Evolutionary conservation across 2,113 vertebrate species (phyloP).

Genomic region (Neofelis nebulosa): DNA sequence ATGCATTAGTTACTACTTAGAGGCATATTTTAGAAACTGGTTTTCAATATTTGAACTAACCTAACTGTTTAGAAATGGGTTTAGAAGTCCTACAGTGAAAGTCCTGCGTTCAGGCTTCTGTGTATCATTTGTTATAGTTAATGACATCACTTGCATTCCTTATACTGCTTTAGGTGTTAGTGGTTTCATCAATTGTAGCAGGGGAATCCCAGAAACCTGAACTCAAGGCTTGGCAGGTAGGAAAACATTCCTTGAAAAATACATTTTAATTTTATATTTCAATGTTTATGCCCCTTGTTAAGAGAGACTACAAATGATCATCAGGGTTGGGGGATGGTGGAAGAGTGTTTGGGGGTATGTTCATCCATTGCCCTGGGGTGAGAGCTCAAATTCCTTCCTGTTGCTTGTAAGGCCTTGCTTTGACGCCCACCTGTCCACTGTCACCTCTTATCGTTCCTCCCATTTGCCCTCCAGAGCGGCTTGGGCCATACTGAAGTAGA

Average conservation of each 20-base stretch:
- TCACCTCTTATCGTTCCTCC: conserved; percentile 3
- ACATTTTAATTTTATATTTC: conserved; percentile 68
- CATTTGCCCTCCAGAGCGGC: neutral
- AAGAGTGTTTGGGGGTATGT: conserved; percentile 50
- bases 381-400: conserved; percentile 35
- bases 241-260: conserved; percentile 78
- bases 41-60: conserved; percentile 48
- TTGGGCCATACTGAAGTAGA: conserved; percentile 10
- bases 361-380: neutral
- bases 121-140: conserved; percentile 76
- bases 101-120: conserved; percentile 72
- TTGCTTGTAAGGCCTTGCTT: conserved; percentile 26
- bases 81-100: conserved; percentile 74
- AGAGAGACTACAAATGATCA: conserved; percentile 49
- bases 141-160: conserved; percentile 77
- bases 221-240: conserved; percentile 72
- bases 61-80: conserved; percentile 67
- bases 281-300: conserved; percentile 73
- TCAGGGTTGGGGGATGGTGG: conserved; percentile 52
- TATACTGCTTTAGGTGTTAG: conserved; percentile 76
- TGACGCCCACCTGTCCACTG: neutral
- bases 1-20: conserved; percentile 49
- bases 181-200: conserved; percentile 80
- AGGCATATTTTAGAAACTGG: conserved; percentile 55
- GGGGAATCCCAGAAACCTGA: conserved; percentile 78